Evolutionary conservation across 2,888 invertebrate species (phyloP), one percentile per base, ranked within the genome.

Genomic region (Pseudanteris insignis): DNA sequence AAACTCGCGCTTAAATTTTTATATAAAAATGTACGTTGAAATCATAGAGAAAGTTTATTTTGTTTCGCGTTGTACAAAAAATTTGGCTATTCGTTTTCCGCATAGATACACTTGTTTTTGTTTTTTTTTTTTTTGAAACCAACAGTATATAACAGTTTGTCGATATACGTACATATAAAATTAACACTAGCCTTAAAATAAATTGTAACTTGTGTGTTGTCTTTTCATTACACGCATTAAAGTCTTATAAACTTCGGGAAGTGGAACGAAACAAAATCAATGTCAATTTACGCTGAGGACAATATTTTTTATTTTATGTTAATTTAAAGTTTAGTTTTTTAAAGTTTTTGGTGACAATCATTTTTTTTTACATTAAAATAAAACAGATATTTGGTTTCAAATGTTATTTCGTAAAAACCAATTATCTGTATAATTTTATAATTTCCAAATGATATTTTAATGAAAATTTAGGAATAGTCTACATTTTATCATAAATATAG

Each of bases 21-120:
- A 43, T 53, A 47, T 53, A 53, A 60, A 53, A 60, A 37, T 38
- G 48, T 58, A 58, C 38, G 44, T 44, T 24, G 30, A 47, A 57
- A 57, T 25, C 32, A 48, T 30, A 26, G n/a, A 26, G 26, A 30
- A 43, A 48, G 18, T 41, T 34, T 7, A 24, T 26, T 11, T 30
- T 2, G 9, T 11, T 28, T 41, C 36, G 41, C 55, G 48, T 41
- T 37, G 48, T 58, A 59, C 59, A 59, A 59, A 50, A 26, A 59
- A 51, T 51, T 44, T 41, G 46, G 50, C 26, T 32, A 59, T 59
- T 58, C 58, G 58, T 58, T 58, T 58, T 58, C 58, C 58, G 58
- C 51, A 59, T 51, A 29, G 38, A 15, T 44, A 18, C 11, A 25
- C 25, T 40, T n/a, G n/a, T n/a, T n/a, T n/a, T n/a, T n/a, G n/a